These are phyloP conservation scores for Xylocampa areola DNA, from an alignment of 2,888 invertebrate species.

Conservation along the genomic window DNA sequence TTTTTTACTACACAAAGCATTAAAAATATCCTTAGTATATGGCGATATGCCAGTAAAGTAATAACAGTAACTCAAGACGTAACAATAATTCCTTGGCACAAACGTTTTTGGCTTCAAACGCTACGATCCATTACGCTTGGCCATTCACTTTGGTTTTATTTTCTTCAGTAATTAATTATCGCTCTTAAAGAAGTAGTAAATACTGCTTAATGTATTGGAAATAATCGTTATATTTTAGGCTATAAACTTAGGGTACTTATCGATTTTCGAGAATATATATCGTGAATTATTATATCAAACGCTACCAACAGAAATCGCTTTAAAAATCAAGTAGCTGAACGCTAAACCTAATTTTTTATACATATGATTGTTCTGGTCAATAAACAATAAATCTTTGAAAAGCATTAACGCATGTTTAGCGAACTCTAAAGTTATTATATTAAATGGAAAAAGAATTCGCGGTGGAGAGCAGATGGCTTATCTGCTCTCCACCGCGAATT, in stretches of 20 bases:
- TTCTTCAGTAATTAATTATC: constrained; percentile 44
- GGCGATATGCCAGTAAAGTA: constrained; percentile 41
- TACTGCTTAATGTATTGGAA: constrained; percentile 36
- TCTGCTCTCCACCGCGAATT: no score
- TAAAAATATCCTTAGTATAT: constrained; percentile 9
- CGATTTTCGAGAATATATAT: no score
- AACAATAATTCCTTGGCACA: constrained; percentile 28
- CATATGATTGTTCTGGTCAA: no score
- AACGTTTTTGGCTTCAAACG: constrained; percentile 39
- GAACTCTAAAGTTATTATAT: no score
- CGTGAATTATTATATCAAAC: no score
- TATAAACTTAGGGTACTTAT: neutral
- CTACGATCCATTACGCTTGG: constrained; percentile 41
- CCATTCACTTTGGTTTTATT: constrained; percentile 47
- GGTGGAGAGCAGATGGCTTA: no score
- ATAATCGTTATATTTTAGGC: neutral
- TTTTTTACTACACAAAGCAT: neutral
- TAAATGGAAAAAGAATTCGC: no score
- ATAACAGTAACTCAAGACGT: constrained; percentile 20
- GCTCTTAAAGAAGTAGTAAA: constrained; percentile 37
- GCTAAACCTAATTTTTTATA: no score
- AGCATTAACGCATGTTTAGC: no score
- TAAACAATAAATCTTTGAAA: no score
- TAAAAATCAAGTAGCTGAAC: no score
- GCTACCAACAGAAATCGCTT: no score